A percentile compares a stretch with the other conserved stretches of the same genome.
These are phyloP conservation scores for Drosophila atripex DNA, from an alignment of 2,888 invertebrate species.

Conservation along the genomic window DNA sequence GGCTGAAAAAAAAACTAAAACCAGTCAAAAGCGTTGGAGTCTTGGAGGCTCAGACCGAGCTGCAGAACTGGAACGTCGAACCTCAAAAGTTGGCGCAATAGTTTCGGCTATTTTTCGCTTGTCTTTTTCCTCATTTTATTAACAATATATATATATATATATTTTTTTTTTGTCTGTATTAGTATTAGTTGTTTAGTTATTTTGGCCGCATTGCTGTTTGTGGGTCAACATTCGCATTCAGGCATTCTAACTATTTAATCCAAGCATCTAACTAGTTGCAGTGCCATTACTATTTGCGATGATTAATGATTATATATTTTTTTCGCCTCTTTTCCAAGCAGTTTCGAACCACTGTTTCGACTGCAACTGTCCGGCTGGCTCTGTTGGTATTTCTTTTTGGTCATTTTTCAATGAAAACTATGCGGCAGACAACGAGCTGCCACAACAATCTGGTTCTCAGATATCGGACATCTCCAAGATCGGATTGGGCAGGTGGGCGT, in stretches of 20 bases:
- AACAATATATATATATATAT: not conserved
- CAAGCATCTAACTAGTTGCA: not conserved
- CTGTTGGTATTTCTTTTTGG: slow-evolving; percentile 45
- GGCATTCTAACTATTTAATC: slow-evolving; percentile 10
- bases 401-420: slow-evolving; percentile 67
- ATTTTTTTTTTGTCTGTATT: not conserved
- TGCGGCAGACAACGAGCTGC: slow-evolving; percentile 52
- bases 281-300: not conserved
- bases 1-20: slow-evolving; percentile 38
- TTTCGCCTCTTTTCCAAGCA: not conserved
- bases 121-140: slow-evolving; percentile 48
- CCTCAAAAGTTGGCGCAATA: slow-evolving; percentile 69
- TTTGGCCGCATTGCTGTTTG: slow-evolving; percentile 7
- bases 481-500: slow-evolving; percentile 12
- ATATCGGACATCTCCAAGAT: slow-evolving; percentile 18
- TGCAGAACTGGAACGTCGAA: slow-evolving; percentile 71
- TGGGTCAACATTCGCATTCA: slow-evolving; percentile 34
- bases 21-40: slow-evolving; percentile 57
- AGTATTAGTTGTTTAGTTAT: not conserved
- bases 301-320: not conserved
- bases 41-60: slow-evolving; percentile 33
- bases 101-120: slow-evolving; percentile 59
- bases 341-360: slow-evolving; percentile 5
- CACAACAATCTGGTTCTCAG: slow-evolving; percentile 38
- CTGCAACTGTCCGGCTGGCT: no score